Evolutionary conservation across 2,888 invertebrate species (phyloP).

Genomic region (Scaptomyza reducta): DNA sequence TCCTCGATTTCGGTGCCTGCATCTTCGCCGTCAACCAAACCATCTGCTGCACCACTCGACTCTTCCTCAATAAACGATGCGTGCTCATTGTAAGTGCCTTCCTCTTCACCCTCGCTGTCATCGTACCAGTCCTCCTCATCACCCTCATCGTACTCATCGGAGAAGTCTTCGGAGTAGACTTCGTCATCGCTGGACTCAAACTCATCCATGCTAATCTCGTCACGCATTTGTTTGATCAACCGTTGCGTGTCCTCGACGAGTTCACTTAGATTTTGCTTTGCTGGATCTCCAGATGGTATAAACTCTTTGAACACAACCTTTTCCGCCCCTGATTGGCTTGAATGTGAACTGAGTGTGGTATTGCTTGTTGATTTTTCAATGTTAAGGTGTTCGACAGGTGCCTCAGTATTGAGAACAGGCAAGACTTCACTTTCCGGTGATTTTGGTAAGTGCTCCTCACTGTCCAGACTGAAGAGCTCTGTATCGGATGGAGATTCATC

Average conservation of each 20-base stretch:
- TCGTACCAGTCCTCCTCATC: constrained; percentile 79
- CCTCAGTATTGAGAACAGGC: constrained; percentile 43
- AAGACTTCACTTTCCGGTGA: constrained; percentile 69
- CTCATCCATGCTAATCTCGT: constrained; percentile 87
- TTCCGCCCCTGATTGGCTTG: constrained; percentile 58
- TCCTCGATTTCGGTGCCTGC: constrained; percentile 69
- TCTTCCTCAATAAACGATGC: constrained; percentile 78
- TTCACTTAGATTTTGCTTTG: constrained; percentile 84
- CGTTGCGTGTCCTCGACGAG: constrained; percentile 87
- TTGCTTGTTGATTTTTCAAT: constrained; percentile 62
- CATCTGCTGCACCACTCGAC: constrained; percentile 56
- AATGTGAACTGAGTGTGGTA: constrained; percentile 65
- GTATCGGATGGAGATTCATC: constrained; percentile 69
- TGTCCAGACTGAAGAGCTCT: constrained; percentile 74
- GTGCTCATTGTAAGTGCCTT: constrained; percentile 74
- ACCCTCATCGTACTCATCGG: constrained; percentile 85
- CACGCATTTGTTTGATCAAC: constrained; percentile 88
- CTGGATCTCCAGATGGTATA: constrained; percentile 79
- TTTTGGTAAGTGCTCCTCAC: constrained; percentile 54
- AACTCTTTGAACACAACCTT: constrained; percentile 73
- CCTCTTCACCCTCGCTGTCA: constrained; percentile 76
- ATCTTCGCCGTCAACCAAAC: constrained; percentile 58
- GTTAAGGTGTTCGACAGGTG: constrained; percentile 13
- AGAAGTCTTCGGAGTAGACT: constrained; percentile 85
- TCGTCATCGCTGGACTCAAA: constrained; percentile 84